Base-by-base conservation (phyloP, 1,140 invertebrate genomes). In the Cepaea nemoralis region DNA sequence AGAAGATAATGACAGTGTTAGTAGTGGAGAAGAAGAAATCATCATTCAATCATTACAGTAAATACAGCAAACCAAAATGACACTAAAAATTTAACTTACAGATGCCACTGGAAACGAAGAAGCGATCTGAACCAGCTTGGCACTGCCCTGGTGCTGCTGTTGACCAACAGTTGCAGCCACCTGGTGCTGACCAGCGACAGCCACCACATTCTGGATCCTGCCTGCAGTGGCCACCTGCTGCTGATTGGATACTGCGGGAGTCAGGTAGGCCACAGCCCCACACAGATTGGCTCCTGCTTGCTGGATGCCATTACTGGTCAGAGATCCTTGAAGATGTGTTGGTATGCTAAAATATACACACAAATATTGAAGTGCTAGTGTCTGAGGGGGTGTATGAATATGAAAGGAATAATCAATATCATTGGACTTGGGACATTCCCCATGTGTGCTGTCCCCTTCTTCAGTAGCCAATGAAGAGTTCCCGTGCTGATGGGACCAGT, bases 61-160 rank as follows among this genome's bases (percentile, higher is more conserved):
- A 45, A 45, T 45, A 45, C 42, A 45, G 19, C 42, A 45, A 19
- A 45, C 8, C 42, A 45, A 8, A 10, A 19, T 19, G 19, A 45
- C 42, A 45, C 42, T 45, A 45, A 45, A n/a, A n/a, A n/a, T n/a
- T n/a, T n/a, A n/a, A 19, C 67, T 80, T 31, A 80, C 77, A 31
- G 39, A 37, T 24, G 77, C 67, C 42, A 80, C 39, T 12, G 77
- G 77, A 37, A 80, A 45, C 3, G 66, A 48, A 31, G 77, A 39
- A 33, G 77, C 40, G 16, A 80, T 69, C 67, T 80, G 66, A 5
- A 80, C 67, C 24, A 80, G 67, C 37, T 71, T 80, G 37, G 59
- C 63, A 63, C 71, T 80, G 24, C 35, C 24, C 67, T 80, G 77
- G n/a, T 12, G 55, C 12, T 59, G 55, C n/a, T 37, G 59, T 37